Evolutionary conservation across 2,113 vertebrate species (phyloP), one percentile per base, ranked within the genome.

Genomic region (Piprites chloris): DNA sequence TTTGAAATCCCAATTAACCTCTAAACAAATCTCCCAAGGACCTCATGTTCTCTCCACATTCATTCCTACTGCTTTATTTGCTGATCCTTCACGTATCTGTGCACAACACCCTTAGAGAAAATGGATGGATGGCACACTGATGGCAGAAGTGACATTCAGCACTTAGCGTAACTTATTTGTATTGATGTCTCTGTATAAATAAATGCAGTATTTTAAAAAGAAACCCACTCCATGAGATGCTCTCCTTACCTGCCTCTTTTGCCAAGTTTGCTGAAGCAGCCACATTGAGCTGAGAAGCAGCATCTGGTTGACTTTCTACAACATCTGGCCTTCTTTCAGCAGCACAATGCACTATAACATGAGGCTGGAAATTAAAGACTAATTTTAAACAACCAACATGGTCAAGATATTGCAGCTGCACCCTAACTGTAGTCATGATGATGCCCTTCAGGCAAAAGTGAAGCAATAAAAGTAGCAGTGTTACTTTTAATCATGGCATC

Each of bases 271-370:
- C 98, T 12, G 99, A 99, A 83, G 99, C 98, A 93, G 98, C 97
- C n/a, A 99, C 99, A 50, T 99, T 99, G 56, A 99, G 98, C 79
- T 99, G 98, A 53, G 98, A 94, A 71, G 99, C 99, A 80, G 98
- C 98, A 86, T 99, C 99, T 28, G 98, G 98, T 74, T 99, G 98
- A 90, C 96, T 98, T 95, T 99, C 99, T 61, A 99, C 98, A 81
- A 99, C 98, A 92, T 99, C 99, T 47, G 99, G 99, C 95, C 99
- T 99, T 90, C 99, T 98, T 95, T 99, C 99, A 30, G 99, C 99
- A n/a, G 99, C 99, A 96, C 99, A 99, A 83, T 99, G 99, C 44
- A 99, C 96, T 74, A 99, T 98, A 77, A 99, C 98, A 56, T 99
- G 98, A 67, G 99, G 99, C 99, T 99, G 96, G 41, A 98, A 98